Evolutionary conservation across 92 coral and sea anemone genomes (phyloP).

Genomic region (Parazoanthus atlanticus): DNA sequence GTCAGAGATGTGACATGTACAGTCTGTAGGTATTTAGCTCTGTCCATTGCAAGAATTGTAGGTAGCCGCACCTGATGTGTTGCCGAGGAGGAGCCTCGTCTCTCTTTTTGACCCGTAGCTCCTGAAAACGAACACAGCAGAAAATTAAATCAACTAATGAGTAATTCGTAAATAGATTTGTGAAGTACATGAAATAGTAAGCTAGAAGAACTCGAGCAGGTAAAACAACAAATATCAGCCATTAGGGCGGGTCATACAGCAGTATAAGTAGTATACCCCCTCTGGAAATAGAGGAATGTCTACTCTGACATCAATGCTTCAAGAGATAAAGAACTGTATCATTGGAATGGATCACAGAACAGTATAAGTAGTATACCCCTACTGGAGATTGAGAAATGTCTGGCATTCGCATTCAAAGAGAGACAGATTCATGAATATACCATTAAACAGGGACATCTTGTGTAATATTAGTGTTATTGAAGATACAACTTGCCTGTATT

Average conservation of each 20-base stretch:
- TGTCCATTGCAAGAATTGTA: no score
- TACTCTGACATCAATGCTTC: no score
- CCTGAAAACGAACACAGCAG: not conserved
- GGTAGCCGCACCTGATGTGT: not conserved
- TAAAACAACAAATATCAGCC: not conserved
- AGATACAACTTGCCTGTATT: slow-evolving; percentile 44
- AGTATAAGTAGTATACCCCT: not conserved
- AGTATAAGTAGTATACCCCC: no score
- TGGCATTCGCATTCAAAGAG: not conserved
- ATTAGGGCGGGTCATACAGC: no score
- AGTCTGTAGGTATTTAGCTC: no score
- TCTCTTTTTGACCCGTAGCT: not conserved
- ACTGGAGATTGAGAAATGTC: not conserved
- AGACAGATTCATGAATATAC: no score
- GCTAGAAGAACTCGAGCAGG: not conserved
- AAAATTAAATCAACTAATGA: not conserved
- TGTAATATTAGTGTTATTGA: no score
- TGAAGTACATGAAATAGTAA: not conserved
- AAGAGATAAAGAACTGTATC: no score
- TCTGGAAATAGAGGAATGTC: no score
- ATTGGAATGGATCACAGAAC: not conserved
- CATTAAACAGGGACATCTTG: no score
- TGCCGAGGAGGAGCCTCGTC: not conserved
- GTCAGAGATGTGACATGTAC: no score
- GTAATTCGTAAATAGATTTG: not conserved